Percentiles rank a stretch among this genome's conserved stretches.
phyloP scores from a whole-genome alignment of 2,113 vertebrate genomes.

The Crotalus horridus region DNA sequence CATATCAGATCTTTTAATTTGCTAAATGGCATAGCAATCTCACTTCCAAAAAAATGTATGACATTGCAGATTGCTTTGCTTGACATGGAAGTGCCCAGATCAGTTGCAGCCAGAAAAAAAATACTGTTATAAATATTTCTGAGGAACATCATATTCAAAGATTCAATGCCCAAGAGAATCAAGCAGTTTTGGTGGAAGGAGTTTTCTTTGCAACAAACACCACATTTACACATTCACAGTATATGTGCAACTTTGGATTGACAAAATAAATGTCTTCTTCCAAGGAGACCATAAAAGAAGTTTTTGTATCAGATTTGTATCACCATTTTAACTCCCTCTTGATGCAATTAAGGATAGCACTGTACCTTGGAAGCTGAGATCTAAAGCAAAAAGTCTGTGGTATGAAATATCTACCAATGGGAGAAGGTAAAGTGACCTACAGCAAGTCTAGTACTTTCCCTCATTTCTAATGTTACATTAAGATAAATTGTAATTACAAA shows the following conservation, averaged over 20 bases:
- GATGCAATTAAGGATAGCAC: background rate
- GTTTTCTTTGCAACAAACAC: background rate
- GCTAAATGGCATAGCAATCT: background rate
- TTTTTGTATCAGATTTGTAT: background rate
- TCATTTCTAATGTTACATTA: background rate
- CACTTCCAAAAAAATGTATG: background rate
- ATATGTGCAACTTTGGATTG: background rate
- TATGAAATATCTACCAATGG: background rate
- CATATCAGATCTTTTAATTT: background rate
- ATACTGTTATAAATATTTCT: background rate
- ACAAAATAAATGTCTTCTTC: background rate
- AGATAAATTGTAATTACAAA: background rate
- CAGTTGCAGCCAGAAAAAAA: background rate
- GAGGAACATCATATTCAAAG: background rate
- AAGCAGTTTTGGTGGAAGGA: background rate
- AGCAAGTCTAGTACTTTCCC: background rate
- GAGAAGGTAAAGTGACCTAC: background rate
- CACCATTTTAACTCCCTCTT: background rate
- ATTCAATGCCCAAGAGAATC: background rate
- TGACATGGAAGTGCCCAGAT: background rate
- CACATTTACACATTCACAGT: background rate
- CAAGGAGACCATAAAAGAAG: background rate
- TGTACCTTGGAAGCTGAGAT: background rate
- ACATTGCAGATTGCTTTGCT: background rate
- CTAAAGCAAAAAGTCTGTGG: background rate